These are phyloP conservation scores for Drosophila cardini DNA, from an alignment of 1,140 invertebrate genomes.

Conservation along the genomic window DNA sequence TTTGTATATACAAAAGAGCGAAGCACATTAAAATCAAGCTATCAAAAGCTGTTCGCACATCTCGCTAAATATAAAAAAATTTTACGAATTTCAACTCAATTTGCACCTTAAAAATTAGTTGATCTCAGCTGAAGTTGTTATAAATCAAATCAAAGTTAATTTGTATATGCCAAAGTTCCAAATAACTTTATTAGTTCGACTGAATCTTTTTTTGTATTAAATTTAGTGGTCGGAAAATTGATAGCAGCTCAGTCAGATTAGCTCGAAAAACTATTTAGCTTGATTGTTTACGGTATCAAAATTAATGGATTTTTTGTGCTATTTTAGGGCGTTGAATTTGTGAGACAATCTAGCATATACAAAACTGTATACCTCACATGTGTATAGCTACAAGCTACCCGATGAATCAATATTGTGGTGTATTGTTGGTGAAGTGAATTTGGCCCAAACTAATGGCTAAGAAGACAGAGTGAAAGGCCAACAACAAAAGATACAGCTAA, in stretches of 20 bases:
- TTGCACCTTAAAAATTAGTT: slow-evolving; percentile 9
- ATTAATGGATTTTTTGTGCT: slow-evolving; percentile 67
- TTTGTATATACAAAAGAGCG: background rate
- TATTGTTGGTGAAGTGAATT: slow-evolving; percentile 43
- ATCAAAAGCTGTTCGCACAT: slow-evolving; percentile 13
- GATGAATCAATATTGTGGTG: slow-evolving; percentile 21
- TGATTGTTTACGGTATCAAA: slow-evolving; percentile 53
- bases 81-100: slow-evolving; percentile 9
- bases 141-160: background rate
- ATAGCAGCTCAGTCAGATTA: slow-evolving; percentile 13
- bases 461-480: slow-evolving; percentile 16
- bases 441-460: slow-evolving; percentile 38
- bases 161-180: background rate
- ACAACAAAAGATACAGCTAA: background rate
- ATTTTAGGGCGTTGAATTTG: slow-evolving; percentile 23
- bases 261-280: slow-evolving; percentile 29
- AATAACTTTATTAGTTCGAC: slow-evolving; percentile 23
- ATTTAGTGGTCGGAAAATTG: slow-evolving; percentile 19
- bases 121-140: slow-evolving; percentile 1
- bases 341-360: slow-evolving; percentile 9
- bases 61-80: background rate
- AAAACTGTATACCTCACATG: background rate
- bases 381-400: background rate
- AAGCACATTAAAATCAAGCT: slow-evolving; percentile 1
- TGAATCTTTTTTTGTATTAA: background rate